Evolutionary conservation across 1,140 invertebrate species (phyloP), one percentile per base, ranked within the genome.

Genomic region (Batillaria attramentaria): DNA sequence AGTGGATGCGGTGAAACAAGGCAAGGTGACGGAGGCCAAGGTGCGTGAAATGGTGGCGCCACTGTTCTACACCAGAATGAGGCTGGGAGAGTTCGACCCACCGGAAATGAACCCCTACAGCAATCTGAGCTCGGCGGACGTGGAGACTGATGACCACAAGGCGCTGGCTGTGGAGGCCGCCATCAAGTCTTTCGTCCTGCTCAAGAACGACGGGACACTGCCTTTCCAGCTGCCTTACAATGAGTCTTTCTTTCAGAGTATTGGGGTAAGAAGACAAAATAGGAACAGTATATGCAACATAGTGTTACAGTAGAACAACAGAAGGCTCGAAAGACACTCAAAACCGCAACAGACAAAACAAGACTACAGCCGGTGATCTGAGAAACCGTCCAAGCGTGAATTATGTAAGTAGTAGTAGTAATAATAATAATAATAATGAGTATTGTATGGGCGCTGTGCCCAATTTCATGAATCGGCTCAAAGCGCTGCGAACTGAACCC

Each of bases 61-160:
- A 16, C 79, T 91, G 39, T 90, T 91, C 69, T 90, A 91, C 77
- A 90, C 89, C 0, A 68, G 89, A 37, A 88, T 90, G 88, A 83
- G 82, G 57, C 83, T 88, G 24, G 89, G 89, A 31, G 86, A 89
- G 69, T 90, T 90, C 83, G 89, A 90, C 79, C 89, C 89, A 46
- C 85, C 85, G 33, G 50, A 77, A 4, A 82, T 85, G 81, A 87
- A 87, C 76, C 87, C 87, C 2, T 89, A 84, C 74, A 75, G 74
- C 39, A 72, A 69, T 18, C 57, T 87, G 18, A 43, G 76, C 39
- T 20, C 78, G 10, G 69, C 76, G 57, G 80, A 85, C 20, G 80
- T 87, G 28, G 83, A 87, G 74, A 84, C 82, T 77, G 41, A 42
- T 28, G 80, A 79, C 33, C 88, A 89, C 75, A 62, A 82, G 18